Conservation (phyloP, 2,797 vertebrate species). For the Cottoperca gobio region DNA sequence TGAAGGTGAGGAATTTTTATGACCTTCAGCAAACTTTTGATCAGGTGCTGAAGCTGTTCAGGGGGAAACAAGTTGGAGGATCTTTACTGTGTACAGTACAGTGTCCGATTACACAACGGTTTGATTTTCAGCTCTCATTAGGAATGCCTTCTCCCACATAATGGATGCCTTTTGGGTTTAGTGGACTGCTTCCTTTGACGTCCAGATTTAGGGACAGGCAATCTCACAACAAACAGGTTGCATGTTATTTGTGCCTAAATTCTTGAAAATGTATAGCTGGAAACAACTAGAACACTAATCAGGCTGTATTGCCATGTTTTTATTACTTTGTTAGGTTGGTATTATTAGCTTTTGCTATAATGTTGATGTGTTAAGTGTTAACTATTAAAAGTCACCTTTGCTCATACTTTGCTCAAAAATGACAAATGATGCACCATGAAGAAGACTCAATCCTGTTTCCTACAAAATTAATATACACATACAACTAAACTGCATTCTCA, state of each 20-base stretch:
- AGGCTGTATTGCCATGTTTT: neutral
- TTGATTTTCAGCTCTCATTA: slow-evolving; percentile 86
- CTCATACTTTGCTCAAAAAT: neutral
- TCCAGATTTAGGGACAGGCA: slow-evolving; percentile 24
- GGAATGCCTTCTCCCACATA: slow-evolving; percentile 74
- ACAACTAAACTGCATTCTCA: too few relatives aligned
- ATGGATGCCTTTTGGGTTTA: slow-evolving; percentile 54
- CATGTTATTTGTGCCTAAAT: slow-evolving; percentile 22
- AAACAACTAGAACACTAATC: slow-evolving; percentile 4
- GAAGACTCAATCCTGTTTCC: too few relatives aligned
- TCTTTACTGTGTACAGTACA: slow-evolving; percentile 89
- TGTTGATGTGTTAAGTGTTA: neutral
- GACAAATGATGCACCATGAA: neutral
- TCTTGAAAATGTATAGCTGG: neutral
- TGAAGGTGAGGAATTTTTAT: slow-evolving; percentile 89
- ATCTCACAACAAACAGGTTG: slow-evolving; percentile 20
- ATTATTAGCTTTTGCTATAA: neutral
- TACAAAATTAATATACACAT: too few relatives aligned
- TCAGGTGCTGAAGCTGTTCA: slow-evolving; percentile 82
- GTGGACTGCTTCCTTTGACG: slow-evolving; percentile 44
- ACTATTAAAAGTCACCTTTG: neutral
- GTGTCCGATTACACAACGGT: slow-evolving; percentile 83
- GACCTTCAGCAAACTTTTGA: slow-evolving; percentile 87
- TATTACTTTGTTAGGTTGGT: neutral
- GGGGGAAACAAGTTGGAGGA: slow-evolving; percentile 71